Conservation (phyloP, 2,797 vertebrate species). For the Phalloptychus januarius region DNA sequence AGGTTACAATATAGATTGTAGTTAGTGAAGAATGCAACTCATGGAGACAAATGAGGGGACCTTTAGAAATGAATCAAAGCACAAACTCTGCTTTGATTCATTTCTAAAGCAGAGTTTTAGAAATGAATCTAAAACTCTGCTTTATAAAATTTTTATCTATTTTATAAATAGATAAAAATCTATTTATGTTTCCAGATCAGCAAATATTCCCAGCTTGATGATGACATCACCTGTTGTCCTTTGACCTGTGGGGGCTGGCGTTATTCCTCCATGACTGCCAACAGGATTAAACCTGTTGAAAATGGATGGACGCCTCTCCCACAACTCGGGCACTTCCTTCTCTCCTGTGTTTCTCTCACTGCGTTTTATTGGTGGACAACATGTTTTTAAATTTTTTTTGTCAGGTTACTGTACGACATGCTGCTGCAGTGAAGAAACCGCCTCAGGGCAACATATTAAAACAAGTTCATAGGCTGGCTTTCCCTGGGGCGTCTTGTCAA, state of each 20-base stretch:
- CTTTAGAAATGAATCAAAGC: neutral
- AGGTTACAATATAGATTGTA: neutral
- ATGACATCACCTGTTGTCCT: neutral
- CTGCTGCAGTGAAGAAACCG: conserved; percentile 57
- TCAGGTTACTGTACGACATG: conserved; percentile 45
- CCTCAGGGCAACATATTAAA: conserved; percentile 68
- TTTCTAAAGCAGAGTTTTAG: no score
- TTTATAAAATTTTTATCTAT: no score
- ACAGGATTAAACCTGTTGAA: neutral
- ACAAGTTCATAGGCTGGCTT: conserved; percentile 62
- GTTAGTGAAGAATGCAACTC: neutral
- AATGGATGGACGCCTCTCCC: neutral
- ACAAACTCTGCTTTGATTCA: no score
- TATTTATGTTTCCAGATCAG: neutral
- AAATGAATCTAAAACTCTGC: no score
- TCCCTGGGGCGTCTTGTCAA: conserved; percentile 48
- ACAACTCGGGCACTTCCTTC: neutral
- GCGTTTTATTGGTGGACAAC: conserved; percentile 16
- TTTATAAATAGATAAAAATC: neutral
- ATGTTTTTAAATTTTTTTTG: conserved; percentile 32
- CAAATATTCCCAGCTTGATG: neutral
- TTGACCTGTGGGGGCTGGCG: neutral
- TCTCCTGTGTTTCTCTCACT: conserved; percentile 7
- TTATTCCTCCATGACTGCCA: neutral
- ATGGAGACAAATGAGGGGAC: neutral